These are phyloP conservation scores for Tupaia tana DNA, from an alignment of 2,113 vertebrate genomes.

Conservation along the genomic window DNA sequence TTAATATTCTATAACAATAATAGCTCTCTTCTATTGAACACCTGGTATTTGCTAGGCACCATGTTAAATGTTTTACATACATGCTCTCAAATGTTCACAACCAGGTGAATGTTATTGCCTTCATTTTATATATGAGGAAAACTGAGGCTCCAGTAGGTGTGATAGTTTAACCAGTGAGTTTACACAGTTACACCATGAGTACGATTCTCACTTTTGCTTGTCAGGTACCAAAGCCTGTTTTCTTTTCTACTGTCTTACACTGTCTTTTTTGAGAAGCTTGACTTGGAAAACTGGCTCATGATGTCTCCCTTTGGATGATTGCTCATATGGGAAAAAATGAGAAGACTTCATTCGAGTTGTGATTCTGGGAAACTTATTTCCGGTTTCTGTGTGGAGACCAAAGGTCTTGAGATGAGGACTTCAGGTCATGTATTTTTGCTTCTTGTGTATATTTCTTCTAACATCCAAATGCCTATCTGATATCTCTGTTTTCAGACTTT, in stretches of 20 bases:
- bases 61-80: constrained; percentile 41
- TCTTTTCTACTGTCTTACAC: neutral
- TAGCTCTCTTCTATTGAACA: constrained; percentile 36
- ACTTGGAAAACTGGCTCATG: neutral
- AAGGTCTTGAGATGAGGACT: neutral
- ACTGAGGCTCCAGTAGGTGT: neutral
- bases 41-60: constrained; percentile 51
- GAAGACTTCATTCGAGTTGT: neutral
- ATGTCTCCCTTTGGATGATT: neutral
- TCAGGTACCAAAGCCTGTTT: neutral
- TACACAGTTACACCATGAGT: neutral
- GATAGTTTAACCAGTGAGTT: neutral
- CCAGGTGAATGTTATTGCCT: neutral
- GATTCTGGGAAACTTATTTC: neutral
- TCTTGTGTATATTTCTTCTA: neutral
- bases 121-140: constrained; percentile 40
- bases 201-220: neutral
- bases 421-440: neutral
- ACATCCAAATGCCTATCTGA: neutral
- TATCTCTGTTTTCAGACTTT: neutral
- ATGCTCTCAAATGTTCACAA: constrained; percentile 54
- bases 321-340: neutral
- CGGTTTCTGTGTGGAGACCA: neutral
- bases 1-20: constrained; percentile 62
- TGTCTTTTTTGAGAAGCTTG: neutral